Evolutionary conservation across 2,113 vertebrate genomes (phyloP), one percentile per base, ranked within the genome.

Genomic region (Phalacrocorax carbo): DNA sequence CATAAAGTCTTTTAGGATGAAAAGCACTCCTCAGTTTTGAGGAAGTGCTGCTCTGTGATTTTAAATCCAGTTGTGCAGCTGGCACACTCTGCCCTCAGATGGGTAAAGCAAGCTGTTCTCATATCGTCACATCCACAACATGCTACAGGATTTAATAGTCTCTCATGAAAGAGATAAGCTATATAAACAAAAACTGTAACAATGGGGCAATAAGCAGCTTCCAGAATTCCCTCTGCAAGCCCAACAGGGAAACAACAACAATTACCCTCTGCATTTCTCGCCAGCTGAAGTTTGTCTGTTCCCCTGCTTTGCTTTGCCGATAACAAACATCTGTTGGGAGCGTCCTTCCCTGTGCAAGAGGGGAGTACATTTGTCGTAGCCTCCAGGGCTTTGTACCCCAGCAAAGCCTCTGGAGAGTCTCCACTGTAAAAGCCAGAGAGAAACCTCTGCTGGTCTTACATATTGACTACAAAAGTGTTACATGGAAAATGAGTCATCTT

Each of bases 271-370:
- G 52, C 36, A 16, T 84, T 89, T 91, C 73, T 76, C 9, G 2
- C 64, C 92, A 95, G 92, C 86, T 94, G 93, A 96, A 91, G 58
- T 79, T 92, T 76, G 86, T 94, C 86, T 81, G 36, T 76, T 92
- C 64, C 78, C 46, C 57, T 4, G 3, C 64, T 90, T 79, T 72
- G 52, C 88, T 86, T 25, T 62, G 78, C 72, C 0, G 9, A 92
- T 79, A 96, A 86, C 84, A 91, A 96, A 94, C 93, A 96, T 91
- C 85, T 90, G 90, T 18, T 3, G 1, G 54, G 62, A 94, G 44
- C 5, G 0, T 64, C 73, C 40, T 52, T 82, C 70, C 23, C 54
- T 2, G 0, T 23, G 49, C 54, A 79, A 82, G 54, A 87, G 36
- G 11, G 16, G 61, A 91, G 80, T 5, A 14, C 15, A 57, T 68